Percentiles rank a stretch among this genome's conserved stretches.
Evolutionary conservation across 2,113 vertebrate genomes (phyloP).

Genomic region (Ctenomys sociabilis): DNA sequence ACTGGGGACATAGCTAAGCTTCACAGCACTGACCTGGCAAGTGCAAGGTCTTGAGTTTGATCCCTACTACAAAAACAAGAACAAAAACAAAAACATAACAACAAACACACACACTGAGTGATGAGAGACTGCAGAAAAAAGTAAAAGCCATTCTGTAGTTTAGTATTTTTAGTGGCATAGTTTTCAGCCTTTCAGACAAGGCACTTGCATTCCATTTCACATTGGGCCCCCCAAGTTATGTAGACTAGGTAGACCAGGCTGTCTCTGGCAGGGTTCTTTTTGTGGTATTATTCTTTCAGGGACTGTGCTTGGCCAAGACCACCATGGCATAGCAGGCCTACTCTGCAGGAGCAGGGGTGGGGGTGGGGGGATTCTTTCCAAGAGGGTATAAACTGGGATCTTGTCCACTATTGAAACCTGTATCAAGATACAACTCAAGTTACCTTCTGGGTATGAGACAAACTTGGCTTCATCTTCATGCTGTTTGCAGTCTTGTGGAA

Average conservation of each 20-base stretch:
- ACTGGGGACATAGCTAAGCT: too few relatives aligned
- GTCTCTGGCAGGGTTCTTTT: neutral
- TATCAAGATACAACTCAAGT: neutral
- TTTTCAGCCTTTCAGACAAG: neutral
- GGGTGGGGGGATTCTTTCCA: neutral
- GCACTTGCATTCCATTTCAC: neutral
- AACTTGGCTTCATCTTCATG: neutral
- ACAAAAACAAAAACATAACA: neutral
- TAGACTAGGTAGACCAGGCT: neutral
- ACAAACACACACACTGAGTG: neutral
- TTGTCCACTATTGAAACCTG: neutral
- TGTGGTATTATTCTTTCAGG: neutral
- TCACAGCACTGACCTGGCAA: too few relatives aligned
- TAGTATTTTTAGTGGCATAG: neutral
- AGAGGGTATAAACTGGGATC: neutral
- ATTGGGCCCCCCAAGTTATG: neutral
- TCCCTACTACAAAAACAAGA: too few relatives aligned
- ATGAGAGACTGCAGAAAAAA: neutral
- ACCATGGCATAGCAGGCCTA: neutral
- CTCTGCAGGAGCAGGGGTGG: neutral
- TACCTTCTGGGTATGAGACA: neutral
- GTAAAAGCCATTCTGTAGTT: neutral
- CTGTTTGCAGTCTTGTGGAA: neutral
- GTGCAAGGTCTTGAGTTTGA: too few relatives aligned
- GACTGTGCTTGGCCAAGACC: neutral